These are phyloP conservation scores for Meloidogyne chitwoodi DNA, from an alignment of 1,140 invertebrate species.

Conservation along the genomic window DNA sequence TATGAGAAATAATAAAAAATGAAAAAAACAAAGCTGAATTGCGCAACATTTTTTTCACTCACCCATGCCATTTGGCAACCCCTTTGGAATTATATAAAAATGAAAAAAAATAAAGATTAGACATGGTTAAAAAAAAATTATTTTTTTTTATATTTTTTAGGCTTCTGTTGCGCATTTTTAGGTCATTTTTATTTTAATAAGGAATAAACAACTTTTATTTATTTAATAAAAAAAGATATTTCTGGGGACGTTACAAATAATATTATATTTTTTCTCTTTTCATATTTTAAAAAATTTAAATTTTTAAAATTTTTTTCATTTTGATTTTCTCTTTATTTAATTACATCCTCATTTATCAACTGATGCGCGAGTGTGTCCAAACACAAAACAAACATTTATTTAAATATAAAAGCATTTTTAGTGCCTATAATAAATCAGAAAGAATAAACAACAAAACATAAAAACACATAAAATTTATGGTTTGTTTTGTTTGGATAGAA, in stretches of 20 bases:
- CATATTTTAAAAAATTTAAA: neutral
- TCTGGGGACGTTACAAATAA: neutral
- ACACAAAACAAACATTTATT: neutral
- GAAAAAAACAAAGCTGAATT: constrained; percentile 11
- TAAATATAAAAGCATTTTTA: neutral
- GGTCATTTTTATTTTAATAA: no score
- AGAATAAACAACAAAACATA: neutral
- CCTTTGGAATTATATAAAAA: neutral
- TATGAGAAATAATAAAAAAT: neutral
- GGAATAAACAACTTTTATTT: no score
- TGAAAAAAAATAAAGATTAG: neutral
- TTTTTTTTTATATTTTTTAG: neutral
- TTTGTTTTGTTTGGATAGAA: neutral
- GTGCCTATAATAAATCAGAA: neutral
- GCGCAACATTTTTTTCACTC: neutral
- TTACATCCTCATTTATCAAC: neutral
- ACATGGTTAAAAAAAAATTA: neutral
- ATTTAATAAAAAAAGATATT: no score
- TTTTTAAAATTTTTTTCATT: neutral
- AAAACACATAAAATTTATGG: neutral
- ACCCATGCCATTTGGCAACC: neutral
- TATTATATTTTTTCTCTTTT: neutral
- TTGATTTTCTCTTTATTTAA: neutral
- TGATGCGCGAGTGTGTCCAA: neutral
- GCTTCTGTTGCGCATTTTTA: neutral